Conservation (phyloP, 2,888 invertebrate species). For the Oscheius onirici region DNA sequence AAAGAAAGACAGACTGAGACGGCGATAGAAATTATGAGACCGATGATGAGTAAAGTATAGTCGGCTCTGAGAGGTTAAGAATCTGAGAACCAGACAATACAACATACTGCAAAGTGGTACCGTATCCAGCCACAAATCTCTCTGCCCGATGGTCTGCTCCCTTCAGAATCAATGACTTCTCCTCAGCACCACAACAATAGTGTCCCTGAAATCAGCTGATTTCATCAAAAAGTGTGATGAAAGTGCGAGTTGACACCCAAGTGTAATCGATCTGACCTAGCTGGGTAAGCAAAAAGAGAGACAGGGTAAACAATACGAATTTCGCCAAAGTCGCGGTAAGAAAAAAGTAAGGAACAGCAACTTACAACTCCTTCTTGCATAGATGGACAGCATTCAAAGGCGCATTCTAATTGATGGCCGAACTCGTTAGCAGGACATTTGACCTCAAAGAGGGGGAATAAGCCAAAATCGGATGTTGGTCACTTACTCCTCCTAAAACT, state of each 20-base stretch:
- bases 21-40: slow-evolving; percentile 67
- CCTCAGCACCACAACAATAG: slow-evolving; percentile 66
- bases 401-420: slow-evolving; percentile 56
- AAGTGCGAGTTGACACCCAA: neutral
- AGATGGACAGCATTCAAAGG: slow-evolving; percentile 62
- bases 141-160: slow-evolving; percentile 52
- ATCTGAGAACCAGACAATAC: slow-evolving; percentile 13
- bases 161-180: slow-evolving; percentile 41
- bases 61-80: slow-evolving; percentile 62
- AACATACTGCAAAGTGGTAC: slow-evolving; percentile 65
- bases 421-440: slow-evolving; percentile 54
- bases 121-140: slow-evolving; percentile 62
- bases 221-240: slow-evolving; percentile 4
- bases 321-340: neutral
- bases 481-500: slow-evolving; percentile 15
- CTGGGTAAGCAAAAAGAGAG: slow-evolving; percentile 21
- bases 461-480: no score
- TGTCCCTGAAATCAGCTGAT: slow-evolving; percentile 53
- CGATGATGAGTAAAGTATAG: slow-evolving; percentile 68
- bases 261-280: slow-evolving; percentile 12
- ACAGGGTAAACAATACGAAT: slow-evolving; percentile 10
- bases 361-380: slow-evolving; percentile 56
- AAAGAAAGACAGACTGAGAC: slow-evolving; percentile 66
- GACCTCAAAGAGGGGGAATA: slow-evolving; percentile 27
- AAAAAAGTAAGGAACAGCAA: slow-evolving; percentile 1